Percentiles rank a stretch among this genome's conserved stretches.
Evolutionary conservation across 2,113 vertebrate species (phyloP).

Genomic region (Asarcornis scutulata): DNA sequence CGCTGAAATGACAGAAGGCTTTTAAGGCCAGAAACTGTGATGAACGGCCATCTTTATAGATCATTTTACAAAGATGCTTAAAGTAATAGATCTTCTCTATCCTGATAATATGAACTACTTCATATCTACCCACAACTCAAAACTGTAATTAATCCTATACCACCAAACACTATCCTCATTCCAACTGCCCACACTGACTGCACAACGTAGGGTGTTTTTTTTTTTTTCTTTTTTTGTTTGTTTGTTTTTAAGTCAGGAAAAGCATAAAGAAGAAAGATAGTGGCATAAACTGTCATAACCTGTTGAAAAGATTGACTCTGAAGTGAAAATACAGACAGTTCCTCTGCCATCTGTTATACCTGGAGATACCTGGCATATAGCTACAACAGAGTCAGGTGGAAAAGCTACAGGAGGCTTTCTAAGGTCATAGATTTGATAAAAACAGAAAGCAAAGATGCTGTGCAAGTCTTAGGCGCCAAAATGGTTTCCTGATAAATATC

Average conservation of each 20-base stretch:
- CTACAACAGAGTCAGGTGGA: conserved; percentile 16
- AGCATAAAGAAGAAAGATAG: neutral
- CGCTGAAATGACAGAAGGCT: neutral
- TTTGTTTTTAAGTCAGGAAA: neutral
- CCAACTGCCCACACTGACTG: neutral
- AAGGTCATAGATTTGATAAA: conserved; percentile 53
- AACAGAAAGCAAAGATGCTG: conserved; percentile 34
- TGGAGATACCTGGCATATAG: conserved; percentile 52
- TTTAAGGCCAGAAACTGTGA: conserved; percentile 43
- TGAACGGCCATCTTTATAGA: neutral
- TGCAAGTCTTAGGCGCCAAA: conserved; percentile 24
- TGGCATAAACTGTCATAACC: conserved; percentile 12
- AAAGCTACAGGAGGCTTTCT: conserved; percentile 63
- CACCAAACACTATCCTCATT: neutral
- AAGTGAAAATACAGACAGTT: conserved; percentile 42
- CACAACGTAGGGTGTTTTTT: neutral
- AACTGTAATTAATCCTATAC: neutral
- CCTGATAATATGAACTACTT: neutral
- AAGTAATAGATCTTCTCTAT: conserved; percentile 15
- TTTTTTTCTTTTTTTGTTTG: neutral
- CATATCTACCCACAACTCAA: neutral
- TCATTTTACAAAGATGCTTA: neutral
- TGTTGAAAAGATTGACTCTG: conserved; percentile 60
- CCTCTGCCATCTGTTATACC: conserved; percentile 73
- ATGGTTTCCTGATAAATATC: conserved; percentile 3